phyloP scores from a whole-genome alignment of 2,888 invertebrate species.

The Amitus sp. region DNA sequence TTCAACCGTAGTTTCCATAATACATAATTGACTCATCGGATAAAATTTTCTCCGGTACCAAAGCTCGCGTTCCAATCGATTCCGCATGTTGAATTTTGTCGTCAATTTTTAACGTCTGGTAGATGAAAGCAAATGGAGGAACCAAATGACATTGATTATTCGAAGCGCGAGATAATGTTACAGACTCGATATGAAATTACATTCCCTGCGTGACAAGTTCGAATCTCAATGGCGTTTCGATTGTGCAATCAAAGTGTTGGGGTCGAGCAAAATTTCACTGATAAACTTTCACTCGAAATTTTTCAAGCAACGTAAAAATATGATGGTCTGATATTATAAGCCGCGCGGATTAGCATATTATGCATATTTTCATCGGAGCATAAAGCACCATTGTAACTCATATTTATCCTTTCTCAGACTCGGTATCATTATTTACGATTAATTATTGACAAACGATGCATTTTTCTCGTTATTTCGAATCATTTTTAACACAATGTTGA shows the following conservation, averaged over 20 bases:
- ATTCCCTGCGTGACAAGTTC: not conserved
- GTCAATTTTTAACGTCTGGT: too few relatives aligned
- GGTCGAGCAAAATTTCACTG: conserved; percentile 32
- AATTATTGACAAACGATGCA: not conserved
- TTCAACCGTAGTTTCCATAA: too few relatives aligned
- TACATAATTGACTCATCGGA: too few relatives aligned
- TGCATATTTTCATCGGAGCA: conserved; percentile 14
- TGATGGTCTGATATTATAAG: conserved; percentile 27
- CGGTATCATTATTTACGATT: not conserved
- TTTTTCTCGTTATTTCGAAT: not conserved
- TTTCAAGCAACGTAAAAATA: conserved; percentile 25
- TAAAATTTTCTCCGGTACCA: too few relatives aligned
- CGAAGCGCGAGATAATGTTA: not conserved
- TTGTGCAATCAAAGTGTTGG: conserved; percentile 22
- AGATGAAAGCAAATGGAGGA: too few relatives aligned
- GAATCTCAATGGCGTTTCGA: conserved; percentile 6
- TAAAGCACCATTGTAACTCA: not conserved
- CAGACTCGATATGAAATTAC: not conserved
- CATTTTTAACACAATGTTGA: not conserved
- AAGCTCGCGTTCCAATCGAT: too few relatives aligned
- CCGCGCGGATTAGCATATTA: conserved; percentile 16
- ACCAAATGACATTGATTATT: too few relatives aligned
- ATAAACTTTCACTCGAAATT: conserved; percentile 34
- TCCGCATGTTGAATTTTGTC: too few relatives aligned
- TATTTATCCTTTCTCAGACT: not conserved